Conservation (phyloP, 2,113 vertebrate genomes). For the Tor tambroides region DNA sequence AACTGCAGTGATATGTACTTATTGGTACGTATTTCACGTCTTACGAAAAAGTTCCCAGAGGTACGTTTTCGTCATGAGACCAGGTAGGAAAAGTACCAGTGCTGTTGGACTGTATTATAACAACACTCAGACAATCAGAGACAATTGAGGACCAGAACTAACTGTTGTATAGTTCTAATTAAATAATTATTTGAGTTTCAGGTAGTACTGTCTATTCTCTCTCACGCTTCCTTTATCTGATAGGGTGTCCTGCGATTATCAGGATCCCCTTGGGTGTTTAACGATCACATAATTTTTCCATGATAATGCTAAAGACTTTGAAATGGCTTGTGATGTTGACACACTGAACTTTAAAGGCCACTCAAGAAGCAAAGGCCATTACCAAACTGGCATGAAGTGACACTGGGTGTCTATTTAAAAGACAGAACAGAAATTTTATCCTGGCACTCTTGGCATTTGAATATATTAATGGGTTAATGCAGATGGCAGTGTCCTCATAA, state of each 20-base stretch:
- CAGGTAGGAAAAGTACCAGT: background rate
- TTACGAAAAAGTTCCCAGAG: too few relatives aligned
- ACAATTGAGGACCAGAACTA: background rate
- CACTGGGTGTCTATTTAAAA: constrained; percentile 26
- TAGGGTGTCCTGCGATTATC: constrained; percentile 20
- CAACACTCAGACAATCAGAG: too few relatives aligned
- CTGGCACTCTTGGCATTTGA: constrained; percentile 48
- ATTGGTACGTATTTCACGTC: too few relatives aligned
- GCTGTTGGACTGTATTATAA: background rate
- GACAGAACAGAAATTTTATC: constrained; percentile 41
- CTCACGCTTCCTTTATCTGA: background rate
- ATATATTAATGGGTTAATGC: constrained; percentile 38
- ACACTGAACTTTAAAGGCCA: constrained; percentile 57
- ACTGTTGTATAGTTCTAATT: background rate
- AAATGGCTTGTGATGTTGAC: constrained; percentile 54
- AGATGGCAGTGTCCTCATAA: constrained; percentile 34
- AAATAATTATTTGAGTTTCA: background rate
- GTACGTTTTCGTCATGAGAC: too few relatives aligned
- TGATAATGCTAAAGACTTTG: constrained; percentile 41
- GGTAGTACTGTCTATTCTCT: background rate
- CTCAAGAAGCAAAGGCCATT: constrained; percentile 50
- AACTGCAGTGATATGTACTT: too few relatives aligned
- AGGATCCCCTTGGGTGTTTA: constrained; percentile 27
- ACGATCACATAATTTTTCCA: constrained; percentile 37
- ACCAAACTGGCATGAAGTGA: constrained; percentile 39